Evolutionary conservation across 2,797 vertebrate genomes (phyloP).

Genomic region (Spinus pinus): DNA sequence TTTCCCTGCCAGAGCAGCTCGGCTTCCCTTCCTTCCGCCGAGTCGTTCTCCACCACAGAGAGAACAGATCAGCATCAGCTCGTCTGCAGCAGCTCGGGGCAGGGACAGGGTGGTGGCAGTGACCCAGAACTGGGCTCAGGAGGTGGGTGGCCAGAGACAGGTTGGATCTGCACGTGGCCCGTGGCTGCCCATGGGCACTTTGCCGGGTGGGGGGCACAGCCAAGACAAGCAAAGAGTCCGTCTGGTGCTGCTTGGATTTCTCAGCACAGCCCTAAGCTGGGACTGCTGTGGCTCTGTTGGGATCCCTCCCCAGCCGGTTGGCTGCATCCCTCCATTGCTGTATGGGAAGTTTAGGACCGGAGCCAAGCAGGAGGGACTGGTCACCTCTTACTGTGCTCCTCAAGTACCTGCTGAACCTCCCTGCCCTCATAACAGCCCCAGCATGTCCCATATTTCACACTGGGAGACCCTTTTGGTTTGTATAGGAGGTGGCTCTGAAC

Average conservation of each 20-base stretch:
- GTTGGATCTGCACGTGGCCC: neutral
- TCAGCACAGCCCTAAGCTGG: neutral
- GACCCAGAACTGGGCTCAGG: neutral
- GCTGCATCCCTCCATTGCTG: rapidly evolving
- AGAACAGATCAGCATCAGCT: neutral
- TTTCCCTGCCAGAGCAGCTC: neutral
- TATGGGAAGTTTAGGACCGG: neutral
- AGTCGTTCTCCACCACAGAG: rapidly evolving
- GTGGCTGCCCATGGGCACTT: rapidly evolving
- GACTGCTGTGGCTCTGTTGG: neutral
- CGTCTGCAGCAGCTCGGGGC: rapidly evolving
- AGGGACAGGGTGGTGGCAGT: neutral
- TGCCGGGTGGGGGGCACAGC: neutral
- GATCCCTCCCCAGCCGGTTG: neutral
- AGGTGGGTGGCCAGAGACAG: neutral
- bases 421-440: neutral
- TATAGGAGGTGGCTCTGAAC: neutral
- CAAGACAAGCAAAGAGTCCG: neutral
- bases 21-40: rapidly evolving
- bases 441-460: neutral
- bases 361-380: neutral
- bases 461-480: neutral
- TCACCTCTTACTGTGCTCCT: neutral
- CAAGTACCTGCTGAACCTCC: neutral
- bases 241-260: neutral